phyloP scores from a whole-genome alignment of 2,888 invertebrate species.

The Melieria picta region DNA sequence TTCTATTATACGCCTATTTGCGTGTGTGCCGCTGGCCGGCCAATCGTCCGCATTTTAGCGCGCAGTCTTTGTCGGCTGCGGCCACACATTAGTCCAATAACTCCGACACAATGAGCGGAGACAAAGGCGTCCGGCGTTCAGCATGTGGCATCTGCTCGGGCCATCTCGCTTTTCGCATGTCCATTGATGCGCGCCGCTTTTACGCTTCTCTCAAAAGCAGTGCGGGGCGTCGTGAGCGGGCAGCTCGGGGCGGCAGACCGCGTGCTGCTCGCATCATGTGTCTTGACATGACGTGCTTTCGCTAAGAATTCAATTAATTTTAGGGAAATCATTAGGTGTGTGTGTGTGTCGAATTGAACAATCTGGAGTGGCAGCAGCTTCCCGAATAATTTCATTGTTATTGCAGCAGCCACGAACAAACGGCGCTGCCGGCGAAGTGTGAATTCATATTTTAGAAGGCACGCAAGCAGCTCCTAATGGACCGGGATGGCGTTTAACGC shows the following conservation, averaged over 20 bases:
- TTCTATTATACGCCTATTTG: conserved; percentile 21
- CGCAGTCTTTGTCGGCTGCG: conserved; percentile 6
- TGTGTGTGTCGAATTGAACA: too few relatives aligned
- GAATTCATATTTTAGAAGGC: too few relatives aligned
- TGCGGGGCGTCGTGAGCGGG: too few relatives aligned
- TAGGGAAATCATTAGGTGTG: neutral
- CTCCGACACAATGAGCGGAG: conserved; percentile 10
- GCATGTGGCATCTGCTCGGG: neutral
- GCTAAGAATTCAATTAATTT: conserved; percentile 31
- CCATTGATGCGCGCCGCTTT: neutral
- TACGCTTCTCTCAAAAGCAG: too few relatives aligned
- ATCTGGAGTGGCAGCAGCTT: too few relatives aligned
- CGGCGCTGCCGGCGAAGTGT: too few relatives aligned
- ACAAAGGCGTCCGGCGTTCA: conserved; percentile 3
- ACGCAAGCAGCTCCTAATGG: too few relatives aligned
- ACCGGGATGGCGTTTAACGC: too few relatives aligned
- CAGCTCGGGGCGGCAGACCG: too few relatives aligned
- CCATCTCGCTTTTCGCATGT: conserved; percentile 5
- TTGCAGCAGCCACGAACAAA: too few relatives aligned
- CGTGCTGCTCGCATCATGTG: conserved; percentile 30
- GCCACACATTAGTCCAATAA: conserved; percentile 19
- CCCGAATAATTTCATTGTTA: too few relatives aligned
- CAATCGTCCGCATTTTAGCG: neutral
- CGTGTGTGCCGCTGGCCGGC: conserved; percentile 3
- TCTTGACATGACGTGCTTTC: conserved; percentile 42